Evolutionary conservation across 2,888 invertebrate genomes (phyloP).

Genomic region (Drosophila suboccidentalis): DNA sequence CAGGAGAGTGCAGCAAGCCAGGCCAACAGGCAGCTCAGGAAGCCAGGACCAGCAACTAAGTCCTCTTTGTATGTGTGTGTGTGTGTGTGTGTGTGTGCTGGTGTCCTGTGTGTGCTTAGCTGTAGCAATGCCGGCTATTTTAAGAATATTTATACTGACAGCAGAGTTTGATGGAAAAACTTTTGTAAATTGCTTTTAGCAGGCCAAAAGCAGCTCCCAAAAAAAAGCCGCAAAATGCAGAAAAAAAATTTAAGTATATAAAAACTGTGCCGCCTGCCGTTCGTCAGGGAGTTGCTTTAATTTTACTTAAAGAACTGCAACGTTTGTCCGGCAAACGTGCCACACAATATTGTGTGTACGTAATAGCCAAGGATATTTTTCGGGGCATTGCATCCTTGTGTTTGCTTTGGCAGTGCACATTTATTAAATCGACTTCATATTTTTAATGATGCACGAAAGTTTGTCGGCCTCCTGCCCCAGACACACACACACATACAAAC

Average conservation of each 20-base stretch:
- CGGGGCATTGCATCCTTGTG: slow-evolving; percentile 27
- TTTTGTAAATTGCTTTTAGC: slow-evolving; percentile 85
- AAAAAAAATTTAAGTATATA: slow-evolving; percentile 10
- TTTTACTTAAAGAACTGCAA: slow-evolving; percentile 37
- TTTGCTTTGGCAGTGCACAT: slow-evolving; percentile 67
- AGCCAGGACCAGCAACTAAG: slow-evolving; percentile 52
- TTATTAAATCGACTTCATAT: slow-evolving; percentile 78
- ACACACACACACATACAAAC: slow-evolving; percentile 8
- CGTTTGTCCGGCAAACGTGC: slow-evolving; percentile 11
- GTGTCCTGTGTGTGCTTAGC: slow-evolving; percentile 58
- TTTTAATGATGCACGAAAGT: slow-evolving; percentile 76
- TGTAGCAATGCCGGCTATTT: slow-evolving; percentile 73
- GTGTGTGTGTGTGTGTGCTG: slow-evolving; percentile 19
- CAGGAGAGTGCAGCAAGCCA: slow-evolving; percentile 70
- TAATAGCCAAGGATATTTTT: slow-evolving; percentile 34
- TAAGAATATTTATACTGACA: slow-evolving; percentile 85
- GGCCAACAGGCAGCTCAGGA: slow-evolving; percentile 50
- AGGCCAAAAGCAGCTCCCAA: slow-evolving; percentile 38
- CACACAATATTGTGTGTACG: slow-evolving; percentile 4
- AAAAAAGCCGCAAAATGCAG: slow-evolving; percentile 39
- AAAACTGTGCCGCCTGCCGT: slow-evolving; percentile 18
- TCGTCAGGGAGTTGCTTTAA: slow-evolving; percentile 29
- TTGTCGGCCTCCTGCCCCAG: slow-evolving; percentile 14
- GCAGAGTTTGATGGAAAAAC: slow-evolving; percentile 85
- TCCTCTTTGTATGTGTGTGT: slow-evolving; percentile 13